Evolutionary conservation across 2,113 vertebrate species (phyloP), one percentile per base, ranked within the genome.

Genomic region (Callorhinus ursinus): DNA sequence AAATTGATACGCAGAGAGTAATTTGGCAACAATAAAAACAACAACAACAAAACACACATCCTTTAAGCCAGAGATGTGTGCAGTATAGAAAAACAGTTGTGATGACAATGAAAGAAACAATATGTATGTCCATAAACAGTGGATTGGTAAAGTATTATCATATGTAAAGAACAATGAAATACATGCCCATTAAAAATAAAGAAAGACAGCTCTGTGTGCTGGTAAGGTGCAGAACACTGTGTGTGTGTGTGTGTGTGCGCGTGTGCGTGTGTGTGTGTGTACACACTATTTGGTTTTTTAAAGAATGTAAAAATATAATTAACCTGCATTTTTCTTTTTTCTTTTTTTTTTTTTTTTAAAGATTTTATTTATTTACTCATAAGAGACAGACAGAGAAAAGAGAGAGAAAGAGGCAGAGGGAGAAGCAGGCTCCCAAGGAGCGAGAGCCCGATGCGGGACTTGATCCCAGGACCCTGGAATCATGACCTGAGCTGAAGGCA

Each of bases 51-150:
- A 9, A 55, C 4, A 83, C 31, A 85, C 2, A 79, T 39, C 21
- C 61, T 86, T 96, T 89, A 95, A 79, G 72, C 36, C 28, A 92
- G 26, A 16, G 6, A 87, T 89, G 39, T 82, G n/a, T 65, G 16
- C 31, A 93, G 63, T 71, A 85, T 1, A 79, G 69, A 77, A 97
- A 90, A 93, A 31, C 22, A 74, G 39, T 28, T 93, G 49, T 87
- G 95, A 79, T 82, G 57, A 79, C 39, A 72, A 61, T 46, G 24
- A 92, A 9, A 26, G 24, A 85, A 92, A 95, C 16, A 93, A 51
- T 80, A n/a, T 67, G 46, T 80, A 42, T 85, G 36, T 86, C n/a
- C 39, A 79, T 24, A 72, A 83, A 81, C 5, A 82, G 33, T 33
- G 51, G 18, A 59, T 33, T 59, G 33, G 6, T 77, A 96, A 85